Evolutionary conservation across 2,888 invertebrate species (phyloP).

Genomic region (Dasypogon diadema): DNA sequence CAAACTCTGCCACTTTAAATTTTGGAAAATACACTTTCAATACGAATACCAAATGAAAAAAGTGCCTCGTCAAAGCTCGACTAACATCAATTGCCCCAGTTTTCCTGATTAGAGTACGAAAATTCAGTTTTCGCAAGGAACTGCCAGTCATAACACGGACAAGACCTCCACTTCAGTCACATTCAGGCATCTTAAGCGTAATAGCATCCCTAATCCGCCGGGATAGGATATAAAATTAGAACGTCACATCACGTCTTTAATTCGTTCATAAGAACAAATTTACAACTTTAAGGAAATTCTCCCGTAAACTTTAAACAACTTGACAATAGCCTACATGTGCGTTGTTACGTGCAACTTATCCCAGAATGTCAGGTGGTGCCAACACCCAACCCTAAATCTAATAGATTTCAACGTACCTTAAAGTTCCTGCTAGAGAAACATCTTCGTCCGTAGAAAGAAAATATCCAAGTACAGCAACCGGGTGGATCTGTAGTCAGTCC

Average conservation of each 20-base stretch:
- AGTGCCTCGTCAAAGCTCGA: no score
- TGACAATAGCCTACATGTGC: no score
- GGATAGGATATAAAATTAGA: constrained; percentile 5
- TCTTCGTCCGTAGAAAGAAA: background rate
- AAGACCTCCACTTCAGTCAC: constrained; percentile 16
- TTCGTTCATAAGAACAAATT: constrained; percentile 12
- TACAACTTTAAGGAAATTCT: constrained; percentile 26
- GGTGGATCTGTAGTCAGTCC: constrained; percentile 6
- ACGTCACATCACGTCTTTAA: constrained; percentile 43
- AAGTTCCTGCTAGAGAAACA: constrained; percentile 38
- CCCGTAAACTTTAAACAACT: background rate
- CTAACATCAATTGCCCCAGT: no score
- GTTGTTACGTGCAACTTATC: no score
- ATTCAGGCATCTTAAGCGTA: background rate
- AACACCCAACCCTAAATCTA: background rate
- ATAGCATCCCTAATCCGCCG: constrained; percentile 9
- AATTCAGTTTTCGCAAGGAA: background rate
- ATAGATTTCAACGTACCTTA: constrained; percentile 23
- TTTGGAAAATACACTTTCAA: no score
- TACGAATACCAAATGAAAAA: no score
- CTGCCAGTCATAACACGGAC: background rate
- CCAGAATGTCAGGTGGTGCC: no score
- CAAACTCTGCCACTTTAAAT: no score
- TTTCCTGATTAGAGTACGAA: no score
- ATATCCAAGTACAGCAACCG: constrained; percentile 20